Evolutionary conservation across 1,140 invertebrate genomes (phyloP).

Genomic region (Aporrectodea caliginosa): DNA sequence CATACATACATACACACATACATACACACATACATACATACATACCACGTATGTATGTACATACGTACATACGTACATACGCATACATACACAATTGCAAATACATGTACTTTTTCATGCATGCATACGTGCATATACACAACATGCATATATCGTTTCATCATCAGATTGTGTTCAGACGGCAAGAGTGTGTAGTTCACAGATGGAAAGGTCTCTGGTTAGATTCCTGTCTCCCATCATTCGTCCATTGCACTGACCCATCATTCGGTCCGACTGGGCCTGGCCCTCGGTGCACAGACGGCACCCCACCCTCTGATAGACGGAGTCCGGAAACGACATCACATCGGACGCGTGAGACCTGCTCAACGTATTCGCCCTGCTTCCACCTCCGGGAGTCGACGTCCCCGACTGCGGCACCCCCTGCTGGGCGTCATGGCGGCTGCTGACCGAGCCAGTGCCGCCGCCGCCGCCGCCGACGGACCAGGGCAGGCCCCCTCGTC

Average conservation of each 20-base stretch:
- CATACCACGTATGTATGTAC: too few species aligned
- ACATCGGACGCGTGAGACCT: not conserved
- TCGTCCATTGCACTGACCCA: not conserved
- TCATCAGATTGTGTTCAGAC: too few species aligned
- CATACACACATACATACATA: too few species aligned
- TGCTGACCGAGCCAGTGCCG: too few species aligned
- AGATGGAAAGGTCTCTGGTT: not conserved
- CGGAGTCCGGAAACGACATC: not conserved
- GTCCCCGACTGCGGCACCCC: not conserved
- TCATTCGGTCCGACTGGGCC: not conserved
- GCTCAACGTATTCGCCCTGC: not conserved
- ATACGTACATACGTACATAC: too few species aligned
- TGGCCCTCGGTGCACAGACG: not conserved
- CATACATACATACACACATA: too few species aligned
- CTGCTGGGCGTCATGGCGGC: not conserved
- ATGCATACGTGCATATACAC: too few species aligned
- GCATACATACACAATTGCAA: too few species aligned
- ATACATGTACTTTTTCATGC: too few species aligned
- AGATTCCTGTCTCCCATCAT: not conserved
- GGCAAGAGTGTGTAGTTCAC: not conserved
- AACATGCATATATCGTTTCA: too few species aligned
- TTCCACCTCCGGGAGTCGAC: not conserved
- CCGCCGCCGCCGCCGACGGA: not conserved
- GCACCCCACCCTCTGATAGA: not conserved
- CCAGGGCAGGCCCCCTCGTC: not conserved